Evolutionary conservation across 2,888 invertebrate species (phyloP).

Genomic region (Volucella bombylans): DNA sequence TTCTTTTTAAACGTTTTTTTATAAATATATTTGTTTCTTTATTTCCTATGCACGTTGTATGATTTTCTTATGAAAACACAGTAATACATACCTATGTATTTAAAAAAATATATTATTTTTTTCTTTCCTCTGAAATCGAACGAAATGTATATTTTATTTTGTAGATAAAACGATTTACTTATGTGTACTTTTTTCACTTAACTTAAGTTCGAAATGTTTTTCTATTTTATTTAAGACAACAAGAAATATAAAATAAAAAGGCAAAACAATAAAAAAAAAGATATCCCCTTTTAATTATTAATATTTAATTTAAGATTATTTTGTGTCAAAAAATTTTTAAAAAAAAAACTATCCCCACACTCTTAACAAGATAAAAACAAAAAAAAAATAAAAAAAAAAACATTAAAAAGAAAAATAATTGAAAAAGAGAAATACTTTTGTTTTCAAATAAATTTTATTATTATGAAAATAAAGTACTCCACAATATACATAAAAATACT

Average conservation of each 20-base stretch:
- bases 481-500: conserved; percentile 63
- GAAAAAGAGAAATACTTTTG: conserved; percentile 64
- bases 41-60: conserved; percentile 57
- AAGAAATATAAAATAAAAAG: neutral
- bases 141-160: conserved; percentile 67
- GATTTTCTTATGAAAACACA: conserved; percentile 38
- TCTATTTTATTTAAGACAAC: conserved; percentile 41
- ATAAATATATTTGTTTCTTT: conserved; percentile 6
- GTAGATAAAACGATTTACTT: conserved; percentile 62
- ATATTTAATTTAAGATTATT: conserved; percentile 78
- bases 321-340: conserved; percentile 77
- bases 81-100: conserved; percentile 1
- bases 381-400: conserved; percentile 40
- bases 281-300: conserved; percentile 56
- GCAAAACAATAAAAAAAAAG: conserved; percentile 17
- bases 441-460: conserved; percentile 73
- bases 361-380: conserved; percentile 49
- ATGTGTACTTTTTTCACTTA: conserved; percentile 27
- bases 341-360: conserved; percentile 51
- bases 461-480: conserved; percentile 71
- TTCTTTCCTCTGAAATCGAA: conserved; percentile 23
- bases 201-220: conserved; percentile 40
- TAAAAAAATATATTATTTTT: conserved; percentile 25
- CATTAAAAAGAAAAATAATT: conserved; percentile 23
- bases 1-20: neutral